A percentile compares a stretch with the other conserved stretches of the same genome.
phyloP scores from a whole-genome alignment of 2,797 vertebrate species.

The Sternarchorhynchus goeldii region DNA sequence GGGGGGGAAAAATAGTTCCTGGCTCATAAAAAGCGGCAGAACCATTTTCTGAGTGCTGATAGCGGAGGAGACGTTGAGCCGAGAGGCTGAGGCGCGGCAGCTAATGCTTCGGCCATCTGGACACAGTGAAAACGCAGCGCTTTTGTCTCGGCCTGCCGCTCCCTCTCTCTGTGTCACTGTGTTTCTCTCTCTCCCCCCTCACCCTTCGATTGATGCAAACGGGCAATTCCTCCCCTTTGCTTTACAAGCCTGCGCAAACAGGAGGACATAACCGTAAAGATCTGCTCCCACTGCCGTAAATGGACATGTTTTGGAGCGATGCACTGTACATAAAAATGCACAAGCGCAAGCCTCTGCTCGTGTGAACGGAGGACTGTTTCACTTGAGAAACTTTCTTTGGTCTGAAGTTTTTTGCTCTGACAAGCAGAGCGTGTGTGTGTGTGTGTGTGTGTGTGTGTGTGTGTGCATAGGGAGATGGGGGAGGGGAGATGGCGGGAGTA shows the following conservation, averaged over 20 bases:
- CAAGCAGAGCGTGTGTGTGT: background rate
- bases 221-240: slow-evolving; percentile 40
- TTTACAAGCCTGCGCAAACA: slow-evolving; percentile 48
- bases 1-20: slow-evolving; percentile 42
- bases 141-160: slow-evolving; percentile 34
- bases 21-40: slow-evolving; percentile 73
- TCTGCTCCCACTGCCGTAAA: slow-evolving; percentile 35
- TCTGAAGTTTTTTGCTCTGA: background rate
- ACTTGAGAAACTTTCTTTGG: slow-evolving; percentile 24
- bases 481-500: too few relatives aligned
- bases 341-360: slow-evolving; percentile 9
- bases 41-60: slow-evolving; percentile 68
- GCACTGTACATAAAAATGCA: slow-evolving; percentile 42
- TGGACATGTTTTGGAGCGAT: slow-evolving; percentile 44
- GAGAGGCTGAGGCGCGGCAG: slow-evolving; percentile 64
- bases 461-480: too few relatives aligned
- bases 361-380: background rate
- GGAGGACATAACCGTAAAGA: slow-evolving; percentile 55
- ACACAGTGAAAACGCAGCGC: slow-evolving; percentile 61
- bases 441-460: too few relatives aligned
- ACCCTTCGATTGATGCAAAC: slow-evolving; percentile 52
- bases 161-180: slow-evolving; percentile 28
- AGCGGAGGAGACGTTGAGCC: slow-evolving; percentile 67
- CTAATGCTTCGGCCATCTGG: slow-evolving; percentile 69
- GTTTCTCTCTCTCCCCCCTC: slow-evolving; percentile 32